Conservation (phyloP, 2,797 vertebrate genomes). For the Tapirus indicus region DNA sequence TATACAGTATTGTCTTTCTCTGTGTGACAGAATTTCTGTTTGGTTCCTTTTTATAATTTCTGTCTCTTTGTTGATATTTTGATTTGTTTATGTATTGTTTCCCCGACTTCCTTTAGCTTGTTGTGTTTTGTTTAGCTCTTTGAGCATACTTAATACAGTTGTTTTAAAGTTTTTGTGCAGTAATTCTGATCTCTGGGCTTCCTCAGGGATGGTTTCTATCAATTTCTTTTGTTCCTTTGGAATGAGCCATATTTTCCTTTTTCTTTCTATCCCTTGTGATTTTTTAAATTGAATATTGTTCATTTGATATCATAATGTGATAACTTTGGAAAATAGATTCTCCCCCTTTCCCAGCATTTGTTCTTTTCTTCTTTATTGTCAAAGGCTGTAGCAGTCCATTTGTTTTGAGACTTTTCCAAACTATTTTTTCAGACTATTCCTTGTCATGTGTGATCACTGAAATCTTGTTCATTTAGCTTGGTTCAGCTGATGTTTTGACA, state of each 20-base stretch:
- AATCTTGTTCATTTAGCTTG: not conserved
- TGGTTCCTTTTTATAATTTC: not conserved
- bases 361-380: not conserved
- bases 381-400: not conserved
- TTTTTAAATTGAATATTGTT: not conserved
- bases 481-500: not conserved
- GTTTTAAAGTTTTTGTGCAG: not conserved
- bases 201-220: not conserved
- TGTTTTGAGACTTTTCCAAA: not conserved
- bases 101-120: not conserved
- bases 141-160: not conserved
- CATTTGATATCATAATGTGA: not conserved
- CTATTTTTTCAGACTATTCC: not conserved
- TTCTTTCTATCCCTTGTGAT: not conserved
- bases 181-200: not conserved
- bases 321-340: not conserved
- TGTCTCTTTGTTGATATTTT: not conserved
- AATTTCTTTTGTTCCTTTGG: not conserved
- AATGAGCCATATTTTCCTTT: not conserved
- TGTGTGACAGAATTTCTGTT: not conserved
- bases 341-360: not conserved
- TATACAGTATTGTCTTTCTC: no score
- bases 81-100: not conserved
- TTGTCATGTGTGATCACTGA: not conserved
- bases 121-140: not conserved